Evolutionary conservation across 2,113 vertebrate genomes (phyloP).

Genomic region (Erinaceus europaeus): DNA sequence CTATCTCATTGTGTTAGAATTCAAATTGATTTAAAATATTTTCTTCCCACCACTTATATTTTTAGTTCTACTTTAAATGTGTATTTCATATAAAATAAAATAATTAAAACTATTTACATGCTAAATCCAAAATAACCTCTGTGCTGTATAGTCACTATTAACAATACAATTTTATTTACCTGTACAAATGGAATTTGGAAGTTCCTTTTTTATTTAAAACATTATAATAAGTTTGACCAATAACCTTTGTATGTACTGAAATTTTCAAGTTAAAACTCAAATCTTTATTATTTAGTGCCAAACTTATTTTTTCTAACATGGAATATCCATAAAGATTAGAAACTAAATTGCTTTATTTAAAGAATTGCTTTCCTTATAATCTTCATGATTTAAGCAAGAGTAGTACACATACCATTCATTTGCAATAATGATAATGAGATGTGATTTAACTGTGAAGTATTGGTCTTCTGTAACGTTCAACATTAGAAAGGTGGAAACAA

Average conservation of each 20-base stretch:
- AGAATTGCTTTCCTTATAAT: constrained; percentile 14
- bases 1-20: not conserved
- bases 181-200: not conserved
- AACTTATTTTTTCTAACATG: constrained; percentile 21
- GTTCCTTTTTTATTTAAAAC: not conserved
- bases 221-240: not conserved
- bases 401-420: not conserved
- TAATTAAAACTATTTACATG: not conserved
- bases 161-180: not conserved
- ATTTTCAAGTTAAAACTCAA: not conserved
- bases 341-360: not conserved
- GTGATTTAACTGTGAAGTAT: not conserved
- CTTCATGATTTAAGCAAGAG: not conserved
- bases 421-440: not conserved
- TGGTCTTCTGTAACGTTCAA: too few species aligned
- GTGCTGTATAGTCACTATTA: not conserved
- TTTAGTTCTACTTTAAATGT: not conserved
- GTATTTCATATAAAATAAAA: not conserved
- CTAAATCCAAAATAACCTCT: not conserved
- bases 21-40: not conserved
- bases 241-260: not conserved
- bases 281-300: not conserved
- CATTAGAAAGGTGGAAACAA: too few species aligned
- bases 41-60: not conserved
- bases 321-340: not conserved